A percentile compares a stretch with the other conserved stretches of the same genome.
Conservation (phyloP, 2,888 invertebrate species). For the Pristionchus exspectatus region DNA sequence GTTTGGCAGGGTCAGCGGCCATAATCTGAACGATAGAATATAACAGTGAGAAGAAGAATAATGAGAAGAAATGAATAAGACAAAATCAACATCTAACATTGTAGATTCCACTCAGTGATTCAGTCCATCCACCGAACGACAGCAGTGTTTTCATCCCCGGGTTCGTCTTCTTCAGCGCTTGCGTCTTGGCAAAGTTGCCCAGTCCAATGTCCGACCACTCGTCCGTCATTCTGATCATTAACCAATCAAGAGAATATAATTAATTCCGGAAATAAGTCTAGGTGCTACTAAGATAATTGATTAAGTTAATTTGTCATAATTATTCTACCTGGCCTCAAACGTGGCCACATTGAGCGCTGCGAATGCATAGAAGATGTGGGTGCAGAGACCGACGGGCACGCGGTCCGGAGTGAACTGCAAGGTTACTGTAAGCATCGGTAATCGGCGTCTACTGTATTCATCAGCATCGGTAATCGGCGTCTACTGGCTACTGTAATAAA, state of each 20-base stretch:
- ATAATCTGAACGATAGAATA: constrained; percentile 16
- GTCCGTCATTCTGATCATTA: constrained; percentile 32
- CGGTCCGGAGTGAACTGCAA: constrained; percentile 28
- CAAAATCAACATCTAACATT: background rate
- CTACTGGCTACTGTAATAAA: background rate
- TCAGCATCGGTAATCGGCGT: too few relatives aligned
- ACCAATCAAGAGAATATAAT: background rate
- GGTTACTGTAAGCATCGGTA: too few relatives aligned
- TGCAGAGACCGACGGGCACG: constrained; percentile 40
- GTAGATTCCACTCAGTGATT: constrained; percentile 23
- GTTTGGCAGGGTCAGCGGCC: constrained; percentile 29
- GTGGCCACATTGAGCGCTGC: constrained; percentile 48
- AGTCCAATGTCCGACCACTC: constrained; percentile 46
- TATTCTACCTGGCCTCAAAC: constrained; percentile 20
- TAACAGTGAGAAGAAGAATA: too few relatives aligned
- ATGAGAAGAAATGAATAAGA: too few relatives aligned
- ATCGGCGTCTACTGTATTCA: too few relatives aligned
- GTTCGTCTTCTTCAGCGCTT: constrained; percentile 47
- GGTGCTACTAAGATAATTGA: too few relatives aligned
- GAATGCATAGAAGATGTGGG: constrained; percentile 55
- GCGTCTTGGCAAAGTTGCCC: constrained; percentile 42
- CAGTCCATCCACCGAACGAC: constrained; percentile 53
- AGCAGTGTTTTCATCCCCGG: constrained; percentile 50
- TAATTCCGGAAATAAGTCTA: background rate
- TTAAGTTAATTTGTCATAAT: too few relatives aligned